phyloP scores from a whole-genome alignment of 2,797 vertebrate species.

The Antennarius maculatus region DNA sequence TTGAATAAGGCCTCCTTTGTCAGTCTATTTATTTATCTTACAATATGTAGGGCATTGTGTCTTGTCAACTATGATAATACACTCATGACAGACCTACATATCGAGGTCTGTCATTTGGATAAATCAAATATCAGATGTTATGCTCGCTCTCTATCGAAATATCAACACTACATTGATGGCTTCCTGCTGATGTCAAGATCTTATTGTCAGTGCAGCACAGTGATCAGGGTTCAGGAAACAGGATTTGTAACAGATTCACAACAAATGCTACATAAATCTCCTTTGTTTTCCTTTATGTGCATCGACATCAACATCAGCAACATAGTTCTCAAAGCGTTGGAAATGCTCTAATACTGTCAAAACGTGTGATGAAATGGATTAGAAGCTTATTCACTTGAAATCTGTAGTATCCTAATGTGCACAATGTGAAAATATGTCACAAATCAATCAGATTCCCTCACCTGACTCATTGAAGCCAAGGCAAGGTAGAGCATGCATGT shows the following conservation, averaged over 20 bases:
- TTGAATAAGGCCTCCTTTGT: too few relatives aligned
- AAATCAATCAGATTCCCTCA: slow-evolving; percentile 37
- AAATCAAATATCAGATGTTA: not conserved
- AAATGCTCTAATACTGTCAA: not conserved
- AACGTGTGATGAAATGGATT: not conserved
- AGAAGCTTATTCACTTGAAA: not conserved
- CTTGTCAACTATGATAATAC: not conserved
- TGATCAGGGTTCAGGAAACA: not conserved
- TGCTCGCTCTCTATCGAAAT: too few relatives aligned
- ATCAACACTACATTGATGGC: not conserved
- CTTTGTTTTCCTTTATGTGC: not conserved
- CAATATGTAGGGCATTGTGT: too few relatives aligned
- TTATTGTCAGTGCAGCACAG: not conserved
- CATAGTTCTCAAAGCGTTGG: not conserved
- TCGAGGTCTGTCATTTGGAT: not conserved
- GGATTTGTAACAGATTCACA: not conserved
- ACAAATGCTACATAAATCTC: not conserved
- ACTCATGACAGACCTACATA: not conserved
- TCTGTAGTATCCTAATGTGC: not conserved
- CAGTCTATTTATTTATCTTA: too few relatives aligned
- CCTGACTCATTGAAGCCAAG: slow-evolving; percentile 24
- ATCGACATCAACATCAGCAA: too few relatives aligned
- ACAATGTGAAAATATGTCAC: slow-evolving; percentile 23
- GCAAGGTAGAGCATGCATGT: slow-evolving; percentile 20
- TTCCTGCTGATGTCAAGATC: not conserved